Evolutionary conservation across 2,113 vertebrate genomes (phyloP), one percentile per base, ranked within the genome.

Genomic region (Callocephalon fimbriatum): DNA sequence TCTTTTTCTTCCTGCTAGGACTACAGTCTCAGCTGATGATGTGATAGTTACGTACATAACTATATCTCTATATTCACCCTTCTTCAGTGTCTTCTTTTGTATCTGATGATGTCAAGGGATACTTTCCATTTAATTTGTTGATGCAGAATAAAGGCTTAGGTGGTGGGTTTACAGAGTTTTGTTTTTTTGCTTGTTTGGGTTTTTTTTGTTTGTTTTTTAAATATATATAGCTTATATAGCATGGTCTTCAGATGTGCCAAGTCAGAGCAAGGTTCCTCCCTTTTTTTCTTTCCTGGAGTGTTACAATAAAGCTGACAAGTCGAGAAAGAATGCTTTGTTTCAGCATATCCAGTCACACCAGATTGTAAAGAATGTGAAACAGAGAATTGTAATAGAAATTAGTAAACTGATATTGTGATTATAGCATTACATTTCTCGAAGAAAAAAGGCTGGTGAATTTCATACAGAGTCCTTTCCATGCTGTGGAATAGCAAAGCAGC

Each of bases 381-480:
- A 74, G 12, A 84, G 86, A 91, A 71, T 83, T 62, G 26, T 67
- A 77, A 78, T 17, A 79, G 54, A 91, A 89, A 93, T 65, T 16
- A 88, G 13, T 75, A 81, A 94, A 84, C 56, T 72, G 65, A 51
- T 72, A 78, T 51, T 4, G 1, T 78, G 61, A 59, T 61, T 84
- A n/a, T 15, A 74, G 26, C 15, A 71, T 56, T 6, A 54, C 11
- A 86, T 89, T 93, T 91, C 72, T 90, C 47, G 75, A 78, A 91
- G 68, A 50, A 74, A 86, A 93, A 50, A 38, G 72, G 68, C 80
- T 91, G 80, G 16, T 51, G 42, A 88, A 77, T 92, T 94, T 95
- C 10, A 45, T 73, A 27, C 13, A n/a, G 21, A 51, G 29, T 70
- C 22, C 18, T 32, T 62, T 81, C 56, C 58, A 27, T 73, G 37